A percentile compares a stretch with the other conserved stretches of the same genome.
phyloP scores from a whole-genome alignment of 1,140 invertebrate genomes.

The Pogonognathellus flavescens region DNA sequence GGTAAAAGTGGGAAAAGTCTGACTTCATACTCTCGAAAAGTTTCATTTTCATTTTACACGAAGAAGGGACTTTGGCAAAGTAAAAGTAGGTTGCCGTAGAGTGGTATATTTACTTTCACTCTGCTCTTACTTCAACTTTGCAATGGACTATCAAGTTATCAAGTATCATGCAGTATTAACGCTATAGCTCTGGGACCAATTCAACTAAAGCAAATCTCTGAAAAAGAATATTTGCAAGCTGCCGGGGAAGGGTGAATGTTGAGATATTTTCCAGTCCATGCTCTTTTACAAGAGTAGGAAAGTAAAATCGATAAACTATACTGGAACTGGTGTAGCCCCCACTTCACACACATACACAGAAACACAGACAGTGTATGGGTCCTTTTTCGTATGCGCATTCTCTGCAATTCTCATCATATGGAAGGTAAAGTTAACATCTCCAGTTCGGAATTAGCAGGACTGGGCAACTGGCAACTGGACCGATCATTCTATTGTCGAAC shows the following conservation, averaged over 20 bases:
- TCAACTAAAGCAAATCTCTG: conserved; percentile 10
- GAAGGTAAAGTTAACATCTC: conserved; percentile 15
- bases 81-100: conserved; percentile 9
- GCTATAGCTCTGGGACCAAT: neutral
- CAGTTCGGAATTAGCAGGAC: conserved; percentile 4
- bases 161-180: neutral
- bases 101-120: neutral
- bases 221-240: conserved; percentile 22
- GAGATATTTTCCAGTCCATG: conserved; percentile 16
- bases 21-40: too few species aligned
- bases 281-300: neutral
- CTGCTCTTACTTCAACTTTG: neutral
- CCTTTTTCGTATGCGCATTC: conserved; percentile 34
- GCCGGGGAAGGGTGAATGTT: neutral
- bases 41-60: neutral
- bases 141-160: neutral
- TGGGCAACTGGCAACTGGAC: conserved; percentile 10
- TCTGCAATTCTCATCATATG: conserved; percentile 44
- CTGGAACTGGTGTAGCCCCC: neutral
- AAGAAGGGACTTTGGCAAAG: conserved; percentile 7
- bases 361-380: too few species aligned
- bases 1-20: too few species aligned
- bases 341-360: too few species aligned
- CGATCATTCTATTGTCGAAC: conserved; percentile 38
- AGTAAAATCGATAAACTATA: conserved; percentile 44